Conservation (phyloP, 2,113 vertebrate species). For the Rousettus leschenaultii region DNA sequence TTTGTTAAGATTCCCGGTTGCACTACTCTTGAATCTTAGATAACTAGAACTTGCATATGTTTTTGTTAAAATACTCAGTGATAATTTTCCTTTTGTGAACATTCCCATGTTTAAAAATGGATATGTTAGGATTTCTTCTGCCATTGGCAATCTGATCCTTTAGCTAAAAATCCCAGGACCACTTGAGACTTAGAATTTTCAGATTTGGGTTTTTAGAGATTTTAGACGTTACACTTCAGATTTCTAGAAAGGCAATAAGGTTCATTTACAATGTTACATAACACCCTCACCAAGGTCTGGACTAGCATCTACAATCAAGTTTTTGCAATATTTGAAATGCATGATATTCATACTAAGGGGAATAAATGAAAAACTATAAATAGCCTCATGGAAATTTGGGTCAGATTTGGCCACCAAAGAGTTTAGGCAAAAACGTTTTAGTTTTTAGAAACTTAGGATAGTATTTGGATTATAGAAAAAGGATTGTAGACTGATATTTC, state of each 20-base stretch:
- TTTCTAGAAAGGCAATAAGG: background rate
- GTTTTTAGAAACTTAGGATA: background rate
- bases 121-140: slow-evolving; percentile 25
- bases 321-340: background rate
- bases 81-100: background rate
- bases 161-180: background rate
- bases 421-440: background rate
- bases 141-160: background rate
- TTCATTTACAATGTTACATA: background rate
- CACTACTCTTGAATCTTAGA: background rate
- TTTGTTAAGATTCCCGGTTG: background rate
- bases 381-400: background rate
- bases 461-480: background rate
- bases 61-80: background rate
- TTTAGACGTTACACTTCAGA: background rate
- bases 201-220: background rate
- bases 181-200: background rate
- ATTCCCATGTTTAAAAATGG: background rate
- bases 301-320: background rate
- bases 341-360: background rate
- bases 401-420: background rate
- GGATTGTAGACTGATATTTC: background rate
- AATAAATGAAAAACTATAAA: background rate
- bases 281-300: background rate
- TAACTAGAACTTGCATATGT: background rate